Evolutionary conservation across 2,888 invertebrate species (phyloP), one percentile per base, ranked within the genome.

Genomic region (Acleris holmiana): DNA sequence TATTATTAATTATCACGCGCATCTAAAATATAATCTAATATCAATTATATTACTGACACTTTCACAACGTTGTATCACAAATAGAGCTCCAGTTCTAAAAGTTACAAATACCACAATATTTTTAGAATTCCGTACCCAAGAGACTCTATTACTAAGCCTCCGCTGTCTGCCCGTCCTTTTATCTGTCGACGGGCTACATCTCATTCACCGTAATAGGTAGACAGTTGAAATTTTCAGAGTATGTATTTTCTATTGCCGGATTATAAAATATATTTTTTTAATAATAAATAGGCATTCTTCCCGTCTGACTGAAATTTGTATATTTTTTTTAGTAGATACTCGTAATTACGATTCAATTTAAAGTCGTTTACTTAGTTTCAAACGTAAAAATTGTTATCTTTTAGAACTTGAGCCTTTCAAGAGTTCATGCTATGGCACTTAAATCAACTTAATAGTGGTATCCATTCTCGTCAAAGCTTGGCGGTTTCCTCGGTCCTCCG

Each of bases 401-500:
- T 58, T 40, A 47, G 19, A 64, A 35, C 48, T 41, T 15, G 41
- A 54, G 40, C 51, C 40, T n/a, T 13, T 4, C 1, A 49, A 64
- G 46, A 51, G 51, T 41, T 41, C 17, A 59, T 48, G 29, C 54
- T 62, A 67, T 69, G 66, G 69, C 69, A 69, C 58, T 61, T 50
- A 58, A n/a, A 74, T 76, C 73, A 68, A 41, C 69, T 80, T 69
- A 89, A 71, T 91, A 90, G 77, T 90, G 83, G 70, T 92, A 91
- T 35, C 91, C 91, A 55, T 86, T 86, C 74, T 84, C 75, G 65
- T 89, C 86, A 58, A 86, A 92, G 61, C 78, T 87, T 0, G 90
- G 87, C 10, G 89, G 86, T 58, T 82, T 76, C 68, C 86, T 74
- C 0, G 85, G 78, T 18, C 83, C 87, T 44, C 82, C 83, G 19